Percentiles rank a stretch among this genome's conserved stretches.
Conservation (phyloP, 2,888 invertebrate species). For the Cryptocephalus primarius region DNA sequence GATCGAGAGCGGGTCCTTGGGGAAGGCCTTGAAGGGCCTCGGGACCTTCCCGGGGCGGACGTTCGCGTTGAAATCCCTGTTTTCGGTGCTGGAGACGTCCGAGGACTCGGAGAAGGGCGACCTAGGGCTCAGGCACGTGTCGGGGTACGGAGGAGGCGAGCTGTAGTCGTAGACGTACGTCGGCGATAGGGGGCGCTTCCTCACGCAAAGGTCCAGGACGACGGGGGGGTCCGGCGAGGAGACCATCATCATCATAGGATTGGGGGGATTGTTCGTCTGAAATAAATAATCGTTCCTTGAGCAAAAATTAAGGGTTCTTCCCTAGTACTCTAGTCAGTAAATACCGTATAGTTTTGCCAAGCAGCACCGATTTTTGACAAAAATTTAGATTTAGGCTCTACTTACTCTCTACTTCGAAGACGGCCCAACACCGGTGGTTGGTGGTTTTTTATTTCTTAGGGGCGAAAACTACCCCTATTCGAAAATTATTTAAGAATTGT, state of each 20-base stretch:
- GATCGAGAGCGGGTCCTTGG: constrained; percentile 54
- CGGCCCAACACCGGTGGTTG: no score
- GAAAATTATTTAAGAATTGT: no score
- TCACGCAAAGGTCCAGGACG: constrained; percentile 23
- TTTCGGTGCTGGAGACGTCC: constrained; percentile 13
- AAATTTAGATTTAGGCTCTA: no score
- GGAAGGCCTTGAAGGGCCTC: constrained; percentile 61
- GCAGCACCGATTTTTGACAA: no score
- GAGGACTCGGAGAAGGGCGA: constrained; percentile 18
- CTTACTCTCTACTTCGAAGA: no score
- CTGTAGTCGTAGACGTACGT: constrained; percentile 13
- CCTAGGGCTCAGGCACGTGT: constrained; percentile 10
- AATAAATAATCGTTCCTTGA: no score
- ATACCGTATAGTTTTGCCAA: no score
- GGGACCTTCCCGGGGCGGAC: constrained; percentile 25
- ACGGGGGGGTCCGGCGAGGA: neutral
- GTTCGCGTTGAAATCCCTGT: constrained; percentile 4
- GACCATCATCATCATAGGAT: neutral
- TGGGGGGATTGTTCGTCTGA: no score
- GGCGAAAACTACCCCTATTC: no score
- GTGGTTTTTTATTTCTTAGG: no score
- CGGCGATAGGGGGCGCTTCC: constrained; percentile 14
- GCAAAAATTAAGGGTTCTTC: no score
- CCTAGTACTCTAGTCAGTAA: no score
- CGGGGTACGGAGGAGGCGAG: neutral